Evolutionary conservation across 2,113 vertebrate species (phyloP).

Genomic region (Rhizomys pruinosus): DNA sequence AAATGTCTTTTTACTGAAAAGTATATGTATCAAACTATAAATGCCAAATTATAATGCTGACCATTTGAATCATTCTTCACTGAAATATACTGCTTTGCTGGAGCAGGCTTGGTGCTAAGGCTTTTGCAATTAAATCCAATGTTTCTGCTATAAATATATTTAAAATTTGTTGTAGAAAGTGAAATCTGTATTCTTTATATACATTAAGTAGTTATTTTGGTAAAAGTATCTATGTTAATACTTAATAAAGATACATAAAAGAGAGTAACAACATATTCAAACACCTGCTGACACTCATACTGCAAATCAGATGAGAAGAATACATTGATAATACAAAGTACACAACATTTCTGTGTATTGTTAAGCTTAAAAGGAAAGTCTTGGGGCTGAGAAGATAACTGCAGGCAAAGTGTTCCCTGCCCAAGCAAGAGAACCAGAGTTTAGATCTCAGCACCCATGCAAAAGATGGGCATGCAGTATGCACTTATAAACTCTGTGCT

Average conservation of each 20-base stretch:
- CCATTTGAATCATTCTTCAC: not conserved
- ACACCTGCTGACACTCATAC: not conserved
- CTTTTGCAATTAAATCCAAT: slow-evolving; percentile 20
- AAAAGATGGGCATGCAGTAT: not conserved
- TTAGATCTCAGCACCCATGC: not conserved
- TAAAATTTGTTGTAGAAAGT: slow-evolving; percentile 46
- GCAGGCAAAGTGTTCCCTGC: not conserved
- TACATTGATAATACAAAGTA: not conserved
- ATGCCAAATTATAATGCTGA: not conserved
- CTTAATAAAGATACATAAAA: not conserved
- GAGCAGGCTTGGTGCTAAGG: not conserved
- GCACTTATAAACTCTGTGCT: not conserved
- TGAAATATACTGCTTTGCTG: not conserved
- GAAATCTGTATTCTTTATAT: not conserved
- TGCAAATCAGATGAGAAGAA: not conserved
- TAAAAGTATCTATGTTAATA: slow-evolving; percentile 1
- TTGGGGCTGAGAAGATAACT: too few relatives aligned
- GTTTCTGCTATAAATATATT: slow-evolving; percentile 24
- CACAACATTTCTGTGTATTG: not conserved
- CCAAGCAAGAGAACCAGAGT: not conserved
- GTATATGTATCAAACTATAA: slow-evolving; percentile 8
- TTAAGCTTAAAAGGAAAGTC: not conserved
- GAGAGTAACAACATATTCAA: not conserved
- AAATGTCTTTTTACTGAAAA: slow-evolving; percentile 5
- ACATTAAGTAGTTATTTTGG: slow-evolving; percentile 18